These are phyloP conservation scores for Andricus quercusramuli DNA, from an alignment of 2,888 invertebrate species.

Conservation along the genomic window DNA sequence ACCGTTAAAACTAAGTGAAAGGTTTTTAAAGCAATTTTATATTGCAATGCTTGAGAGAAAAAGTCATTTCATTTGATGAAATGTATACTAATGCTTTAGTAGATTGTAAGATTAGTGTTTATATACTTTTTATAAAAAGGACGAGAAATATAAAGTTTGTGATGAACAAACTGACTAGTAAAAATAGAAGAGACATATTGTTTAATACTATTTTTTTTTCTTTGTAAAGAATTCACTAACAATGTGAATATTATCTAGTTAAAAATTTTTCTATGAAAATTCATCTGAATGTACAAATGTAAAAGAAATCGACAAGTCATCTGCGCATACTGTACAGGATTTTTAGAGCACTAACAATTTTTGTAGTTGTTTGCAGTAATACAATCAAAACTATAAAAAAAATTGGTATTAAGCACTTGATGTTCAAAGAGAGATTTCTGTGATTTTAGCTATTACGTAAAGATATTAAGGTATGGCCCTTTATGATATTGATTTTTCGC, in stretches of 20 bases:
- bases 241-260: slow-evolving; percentile 18
- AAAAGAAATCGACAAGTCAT: slow-evolving; percentile 15
- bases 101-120: slow-evolving; percentile 8
- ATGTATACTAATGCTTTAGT: slow-evolving; percentile 35
- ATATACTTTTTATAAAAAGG: slow-evolving; percentile 9
- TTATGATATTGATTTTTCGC: slow-evolving; percentile 16
- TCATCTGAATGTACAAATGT: slow-evolving; percentile 3
- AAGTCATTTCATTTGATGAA: slow-evolving; percentile 1
- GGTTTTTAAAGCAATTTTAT: background rate
- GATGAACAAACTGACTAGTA: background rate
- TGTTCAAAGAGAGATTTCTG: slow-evolving; percentile 30
- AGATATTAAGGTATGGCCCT: slow-evolving; percentile 30
- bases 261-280: background rate
- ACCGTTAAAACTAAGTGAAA: background rate
- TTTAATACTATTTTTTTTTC: background rate
- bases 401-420: slow-evolving; percentile 6
- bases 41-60: background rate
- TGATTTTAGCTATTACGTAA: slow-evolving; percentile 41
- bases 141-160: background rate
- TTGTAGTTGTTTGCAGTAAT: background rate
- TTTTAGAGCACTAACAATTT: background rate
- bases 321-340: slow-evolving; percentile 19
- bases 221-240: background rate
- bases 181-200: background rate
- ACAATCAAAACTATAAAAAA: background rate